Evolutionary conservation across 2,113 vertebrate genomes (phyloP).

Genomic region (Siniperca chuatsi): DNA sequence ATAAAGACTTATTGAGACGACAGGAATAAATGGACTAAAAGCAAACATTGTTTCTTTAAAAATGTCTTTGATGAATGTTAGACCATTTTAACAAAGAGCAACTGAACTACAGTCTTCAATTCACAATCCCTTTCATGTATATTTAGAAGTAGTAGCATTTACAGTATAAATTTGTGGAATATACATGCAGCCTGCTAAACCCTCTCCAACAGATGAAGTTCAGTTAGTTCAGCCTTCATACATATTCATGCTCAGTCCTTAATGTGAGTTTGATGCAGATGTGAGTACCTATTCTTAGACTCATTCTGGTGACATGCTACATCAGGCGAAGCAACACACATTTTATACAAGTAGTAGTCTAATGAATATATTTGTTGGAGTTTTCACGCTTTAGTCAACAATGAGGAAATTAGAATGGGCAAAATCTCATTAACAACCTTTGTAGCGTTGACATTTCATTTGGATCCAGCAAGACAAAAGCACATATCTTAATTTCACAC

Average conservation of each 20-base stretch:
- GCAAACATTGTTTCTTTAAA: neutral
- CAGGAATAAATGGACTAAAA: neutral
- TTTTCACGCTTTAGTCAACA: conserved; percentile 64
- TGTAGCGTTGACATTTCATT: conserved; percentile 67
- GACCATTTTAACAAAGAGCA: neutral
- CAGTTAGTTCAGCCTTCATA: conserved; percentile 21
- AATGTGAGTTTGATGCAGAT: conserved; percentile 26
- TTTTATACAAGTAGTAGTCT: neutral
- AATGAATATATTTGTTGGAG: conserved; percentile 40
- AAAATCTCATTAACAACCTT: conserved; percentile 68
- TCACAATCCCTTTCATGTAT: neutral
- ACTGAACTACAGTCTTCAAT: neutral
- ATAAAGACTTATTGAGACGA: neutral
- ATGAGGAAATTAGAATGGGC: conserved; percentile 56
- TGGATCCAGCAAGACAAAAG: conserved; percentile 45
- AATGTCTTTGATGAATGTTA: neutral
- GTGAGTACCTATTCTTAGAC: conserved; percentile 45
- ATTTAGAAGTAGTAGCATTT: neutral
- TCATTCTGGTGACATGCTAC: conserved; percentile 14
- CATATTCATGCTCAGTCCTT: conserved; percentile 41
- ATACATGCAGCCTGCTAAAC: neutral
- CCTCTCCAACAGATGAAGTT: neutral
- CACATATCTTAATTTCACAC: conserved; percentile 62
- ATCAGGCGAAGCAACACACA: conserved; percentile 23
- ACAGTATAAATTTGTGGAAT: conserved; percentile 9